Conservation (phyloP, 2,888 invertebrate genomes). For the Mesorhabditis belari region DNA sequence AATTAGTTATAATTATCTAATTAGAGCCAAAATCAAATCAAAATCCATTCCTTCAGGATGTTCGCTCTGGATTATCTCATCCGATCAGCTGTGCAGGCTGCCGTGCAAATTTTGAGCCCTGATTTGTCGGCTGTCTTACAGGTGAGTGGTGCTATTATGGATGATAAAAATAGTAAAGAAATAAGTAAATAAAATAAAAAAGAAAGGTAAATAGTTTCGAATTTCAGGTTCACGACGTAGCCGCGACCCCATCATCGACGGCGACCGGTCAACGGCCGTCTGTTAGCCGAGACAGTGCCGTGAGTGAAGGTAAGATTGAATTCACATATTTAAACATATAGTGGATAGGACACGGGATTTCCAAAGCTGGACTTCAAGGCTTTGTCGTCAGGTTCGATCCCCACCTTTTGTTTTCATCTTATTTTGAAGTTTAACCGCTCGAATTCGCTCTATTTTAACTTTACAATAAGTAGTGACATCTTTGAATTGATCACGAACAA, state of each 20-base stretch:
- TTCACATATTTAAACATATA: too few species aligned
- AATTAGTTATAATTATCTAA: background rate
- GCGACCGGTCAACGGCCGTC: conserved; percentile 6
- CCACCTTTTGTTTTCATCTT: too few species aligned
- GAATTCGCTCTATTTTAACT: too few species aligned
- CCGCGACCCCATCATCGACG: conserved; percentile 1
- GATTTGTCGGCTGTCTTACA: conserved; percentile 32
- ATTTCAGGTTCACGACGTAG: conserved; percentile 6
- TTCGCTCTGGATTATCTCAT: conserved; percentile 93
- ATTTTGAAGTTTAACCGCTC: too few species aligned
- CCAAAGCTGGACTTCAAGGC: too few species aligned
- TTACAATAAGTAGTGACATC: too few species aligned
- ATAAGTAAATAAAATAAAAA: too few species aligned
- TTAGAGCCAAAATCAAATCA: background rate
- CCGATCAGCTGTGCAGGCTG: conserved; percentile 27
- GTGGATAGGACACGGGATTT: too few species aligned
- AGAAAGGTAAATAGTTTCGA: background rate
- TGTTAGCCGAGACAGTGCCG: conserved; percentile 5
- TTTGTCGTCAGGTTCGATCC: too few species aligned
- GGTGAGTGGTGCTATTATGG: conserved; percentile 2
- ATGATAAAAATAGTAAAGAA: background rate
- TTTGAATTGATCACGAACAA: too few species aligned
- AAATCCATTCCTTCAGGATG: conserved; percentile 61
- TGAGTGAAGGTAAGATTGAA: background rate
- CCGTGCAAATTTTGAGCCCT: conserved; percentile 27